A percentile compares a stretch with the other conserved stretches of the same genome.
These are phyloP conservation scores for Oceanodroma tethys DNA, from an alignment of 2,113 vertebrate genomes.

Conservation along the genomic window DNA sequence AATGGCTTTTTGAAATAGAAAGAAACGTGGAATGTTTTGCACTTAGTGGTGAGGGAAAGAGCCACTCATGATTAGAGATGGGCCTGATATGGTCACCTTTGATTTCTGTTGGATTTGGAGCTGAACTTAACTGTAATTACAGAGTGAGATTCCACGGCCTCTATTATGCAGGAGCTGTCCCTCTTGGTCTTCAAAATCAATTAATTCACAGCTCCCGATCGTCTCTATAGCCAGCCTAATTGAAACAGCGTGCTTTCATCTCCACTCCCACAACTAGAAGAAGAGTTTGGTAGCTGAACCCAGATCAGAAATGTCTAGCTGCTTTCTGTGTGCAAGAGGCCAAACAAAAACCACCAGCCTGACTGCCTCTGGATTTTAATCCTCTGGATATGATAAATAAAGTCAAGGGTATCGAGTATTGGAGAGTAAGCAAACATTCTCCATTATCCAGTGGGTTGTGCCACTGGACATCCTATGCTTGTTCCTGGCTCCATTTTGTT, in stretches of 20 bases:
- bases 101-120: slow-evolving; percentile 43
- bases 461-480: not conserved
- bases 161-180: slow-evolving; percentile 36
- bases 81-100: slow-evolving; percentile 30
- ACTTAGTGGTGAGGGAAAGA: not conserved
- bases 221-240: slow-evolving; percentile 26
- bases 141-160: slow-evolving; percentile 14
- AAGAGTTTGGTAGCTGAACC: not conserved
- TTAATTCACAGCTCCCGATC: slow-evolving; percentile 47
- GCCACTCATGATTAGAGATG: slow-evolving; percentile 16
- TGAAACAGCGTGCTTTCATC: slow-evolving; percentile 38
- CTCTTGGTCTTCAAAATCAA: slow-evolving; percentile 48
- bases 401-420: not conserved
- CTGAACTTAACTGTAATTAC: slow-evolving; percentile 47
- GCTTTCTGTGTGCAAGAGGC: not conserved
- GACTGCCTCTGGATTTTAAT: not conserved
- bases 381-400: not conserved
- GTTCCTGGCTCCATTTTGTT: not conserved
- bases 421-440: not conserved
- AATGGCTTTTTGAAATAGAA: slow-evolving; percentile 11
- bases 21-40: not conserved
- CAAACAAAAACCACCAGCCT: not conserved
- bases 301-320: not conserved
- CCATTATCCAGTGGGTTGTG: not conserved
- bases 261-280: not conserved